Conservation (phyloP, 2,113 vertebrate genomes). For the Channa maculata region DNA sequence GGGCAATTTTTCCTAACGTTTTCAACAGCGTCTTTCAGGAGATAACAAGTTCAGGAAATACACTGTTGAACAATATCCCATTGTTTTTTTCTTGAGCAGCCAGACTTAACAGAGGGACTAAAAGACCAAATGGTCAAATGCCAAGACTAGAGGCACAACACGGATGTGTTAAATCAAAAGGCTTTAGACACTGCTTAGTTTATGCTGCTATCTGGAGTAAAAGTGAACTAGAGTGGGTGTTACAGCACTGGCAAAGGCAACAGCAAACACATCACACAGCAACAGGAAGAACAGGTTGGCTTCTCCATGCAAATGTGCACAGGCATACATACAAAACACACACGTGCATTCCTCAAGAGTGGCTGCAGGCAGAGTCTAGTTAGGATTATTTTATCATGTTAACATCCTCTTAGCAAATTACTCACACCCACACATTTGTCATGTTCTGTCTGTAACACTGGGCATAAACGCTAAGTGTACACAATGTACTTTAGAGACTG, state of each 20-base stretch:
- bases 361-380: conserved; percentile 7
- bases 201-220: conserved; percentile 37
- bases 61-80: not conserved
- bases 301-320: conserved; percentile 42
- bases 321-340: conserved; percentile 28
- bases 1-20: not conserved
- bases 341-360: conserved; percentile 8
- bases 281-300: conserved; percentile 72
- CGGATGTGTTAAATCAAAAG: conserved; percentile 33
- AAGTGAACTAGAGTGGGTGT: conserved; percentile 46
- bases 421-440: conserved; percentile 48
- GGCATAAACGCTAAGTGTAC: conserved; percentile 29
- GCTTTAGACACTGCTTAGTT: conserved; percentile 27
- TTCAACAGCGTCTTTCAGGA: not conserved
- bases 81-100: not conserved
- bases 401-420: conserved; percentile 27
- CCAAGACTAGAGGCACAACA: conserved; percentile 10
- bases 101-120: not conserved
- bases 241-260: conserved; percentile 23
- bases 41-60: not conserved
- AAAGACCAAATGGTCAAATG: conserved; percentile 11
- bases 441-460: conserved; percentile 26
- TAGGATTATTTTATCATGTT: conserved; percentile 15
- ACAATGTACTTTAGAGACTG: not conserved
- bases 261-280: conserved; percentile 44